Evolutionary conservation across 2,113 vertebrate species (phyloP).

Genomic region (Ochotona curzoniae): DNA sequence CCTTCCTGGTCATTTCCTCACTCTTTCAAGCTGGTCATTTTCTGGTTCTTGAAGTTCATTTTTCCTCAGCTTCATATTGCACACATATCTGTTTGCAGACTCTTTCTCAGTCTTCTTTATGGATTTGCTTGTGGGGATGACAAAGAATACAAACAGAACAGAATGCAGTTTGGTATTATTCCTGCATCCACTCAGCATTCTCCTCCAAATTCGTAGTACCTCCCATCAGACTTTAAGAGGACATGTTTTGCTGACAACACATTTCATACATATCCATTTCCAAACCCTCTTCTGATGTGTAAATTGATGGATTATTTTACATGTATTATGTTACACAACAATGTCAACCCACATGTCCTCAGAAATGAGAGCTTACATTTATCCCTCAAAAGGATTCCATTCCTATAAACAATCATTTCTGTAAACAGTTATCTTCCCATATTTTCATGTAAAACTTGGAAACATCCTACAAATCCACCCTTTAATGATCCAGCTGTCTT

Average conservation of each 20-base stretch:
- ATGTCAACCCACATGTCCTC: not conserved
- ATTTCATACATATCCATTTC: not conserved
- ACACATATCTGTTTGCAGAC: not conserved
- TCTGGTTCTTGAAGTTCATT: not conserved
- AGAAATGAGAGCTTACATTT: not conserved
- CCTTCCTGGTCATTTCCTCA: not conserved
- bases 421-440: not conserved
- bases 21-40: not conserved
- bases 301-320: not conserved
- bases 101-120: not conserved
- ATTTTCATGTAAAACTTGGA: not conserved
- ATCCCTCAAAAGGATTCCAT: not conserved
- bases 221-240: not conserved
- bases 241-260: not conserved
- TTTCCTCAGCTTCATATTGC: not conserved
- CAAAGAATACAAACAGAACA: not conserved
- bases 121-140: not conserved
- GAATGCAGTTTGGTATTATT: fast-evolving
- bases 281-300: not conserved
- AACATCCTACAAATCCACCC: not conserved
- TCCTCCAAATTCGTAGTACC: not conserved
- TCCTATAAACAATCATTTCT: not conserved
- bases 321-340: not conserved
- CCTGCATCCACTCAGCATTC: not conserved
- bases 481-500: not conserved